phyloP scores from a whole-genome alignment of 2,888 invertebrate species.

The Lithophane ornitopus region DNA sequence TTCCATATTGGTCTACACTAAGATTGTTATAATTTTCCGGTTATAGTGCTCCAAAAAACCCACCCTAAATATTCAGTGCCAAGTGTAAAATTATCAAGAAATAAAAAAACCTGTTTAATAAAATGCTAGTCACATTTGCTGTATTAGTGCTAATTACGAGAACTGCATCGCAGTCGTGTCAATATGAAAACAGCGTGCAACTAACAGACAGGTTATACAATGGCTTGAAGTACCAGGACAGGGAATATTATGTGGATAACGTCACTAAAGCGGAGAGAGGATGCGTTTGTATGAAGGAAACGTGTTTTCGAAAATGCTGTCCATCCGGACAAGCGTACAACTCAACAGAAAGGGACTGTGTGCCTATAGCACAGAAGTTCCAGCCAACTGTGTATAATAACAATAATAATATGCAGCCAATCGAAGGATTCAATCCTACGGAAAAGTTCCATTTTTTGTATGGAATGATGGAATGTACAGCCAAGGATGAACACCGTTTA shows the following conservation, averaged over 20 bases:
- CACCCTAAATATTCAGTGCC: background rate
- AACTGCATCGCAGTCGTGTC: conserved; percentile 53
- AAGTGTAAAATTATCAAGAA: conserved; percentile 15
- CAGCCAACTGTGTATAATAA: background rate
- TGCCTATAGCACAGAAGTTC: background rate
- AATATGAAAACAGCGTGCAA: conserved; percentile 32
- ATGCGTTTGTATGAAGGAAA: conserved; percentile 74
- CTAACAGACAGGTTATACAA: conserved; percentile 50
- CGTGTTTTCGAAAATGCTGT: conserved; percentile 80
- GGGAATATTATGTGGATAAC: conserved; percentile 73
- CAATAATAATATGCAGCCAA: accelerated
- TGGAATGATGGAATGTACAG: conserved; percentile 13
- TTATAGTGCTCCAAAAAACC: background rate
- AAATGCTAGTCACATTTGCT: conserved; percentile 34
- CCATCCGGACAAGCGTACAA: conserved; percentile 73
- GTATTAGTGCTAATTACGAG: conserved; percentile 40
- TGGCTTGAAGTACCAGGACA: conserved; percentile 68
- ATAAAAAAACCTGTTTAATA: background rate
- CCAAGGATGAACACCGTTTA: accelerated
- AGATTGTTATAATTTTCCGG: conserved; percentile 3
- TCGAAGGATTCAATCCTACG: conserved; percentile 8
- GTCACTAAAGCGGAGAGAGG: conserved; percentile 67
- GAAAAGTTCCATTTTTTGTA: background rate
- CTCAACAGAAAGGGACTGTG: accelerated
- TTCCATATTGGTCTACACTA: background rate